A percentile compares a stretch with the other conserved stretches of the same genome.
Conservation (phyloP, 2,113 vertebrate species). For the Tapirus terrestris region DNA sequence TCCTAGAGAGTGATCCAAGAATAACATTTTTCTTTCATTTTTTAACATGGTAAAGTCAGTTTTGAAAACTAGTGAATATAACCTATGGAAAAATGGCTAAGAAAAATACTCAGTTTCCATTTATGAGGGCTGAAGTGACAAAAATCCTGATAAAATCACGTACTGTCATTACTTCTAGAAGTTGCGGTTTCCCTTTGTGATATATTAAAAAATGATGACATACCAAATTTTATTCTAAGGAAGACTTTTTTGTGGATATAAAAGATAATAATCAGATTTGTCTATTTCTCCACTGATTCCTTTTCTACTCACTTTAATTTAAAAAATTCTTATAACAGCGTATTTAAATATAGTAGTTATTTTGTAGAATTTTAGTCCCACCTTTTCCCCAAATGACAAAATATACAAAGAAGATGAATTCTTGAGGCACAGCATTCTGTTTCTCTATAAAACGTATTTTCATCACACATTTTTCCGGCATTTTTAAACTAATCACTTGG, state of each 20-base stretch:
- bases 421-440: background rate
- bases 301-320: background rate
- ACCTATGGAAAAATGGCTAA: background rate
- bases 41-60: background rate
- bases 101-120: conserved; percentile 29
- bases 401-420: background rate
- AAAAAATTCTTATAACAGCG: background rate
- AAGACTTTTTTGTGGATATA: background rate
- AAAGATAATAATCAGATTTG: background rate
- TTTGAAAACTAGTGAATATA: background rate
- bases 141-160: conserved; percentile 16
- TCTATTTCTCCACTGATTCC: background rate
- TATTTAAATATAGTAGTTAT: background rate
- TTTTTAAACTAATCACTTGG: background rate
- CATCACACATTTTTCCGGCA: background rate
- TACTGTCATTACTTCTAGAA: background rate
- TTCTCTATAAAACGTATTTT: background rate
- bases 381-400: background rate
- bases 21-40: background rate
- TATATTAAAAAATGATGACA: background rate
- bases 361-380: background rate
- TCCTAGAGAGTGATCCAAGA: background rate
- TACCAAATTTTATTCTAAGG: background rate
- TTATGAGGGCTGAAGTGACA: background rate
- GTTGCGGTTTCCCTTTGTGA: background rate